Conservation (phyloP, 2,797 vertebrate species). For the Leptatherina wallacei region DNA sequence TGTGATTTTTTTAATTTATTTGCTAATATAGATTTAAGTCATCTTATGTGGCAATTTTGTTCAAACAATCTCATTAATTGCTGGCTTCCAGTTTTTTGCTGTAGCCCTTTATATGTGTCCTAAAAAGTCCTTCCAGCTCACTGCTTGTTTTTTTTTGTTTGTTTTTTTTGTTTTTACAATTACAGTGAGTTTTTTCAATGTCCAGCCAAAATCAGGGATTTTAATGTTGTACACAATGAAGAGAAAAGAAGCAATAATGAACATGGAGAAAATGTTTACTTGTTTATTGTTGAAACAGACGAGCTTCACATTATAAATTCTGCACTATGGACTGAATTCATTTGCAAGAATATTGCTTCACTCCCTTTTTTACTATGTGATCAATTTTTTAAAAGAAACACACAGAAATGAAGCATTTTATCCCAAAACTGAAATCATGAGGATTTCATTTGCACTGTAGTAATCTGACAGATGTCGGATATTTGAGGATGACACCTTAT, state of each 20-base stretch:
- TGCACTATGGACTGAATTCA: slow-evolving; percentile 28
- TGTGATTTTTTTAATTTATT: slow-evolving; percentile 19
- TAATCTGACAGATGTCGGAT: slow-evolving; percentile 11
- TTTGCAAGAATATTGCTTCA: not conserved
- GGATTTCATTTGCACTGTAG: slow-evolving; percentile 23
- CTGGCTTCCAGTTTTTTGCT: not conserved
- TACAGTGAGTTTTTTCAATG: not conserved
- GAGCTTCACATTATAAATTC: slow-evolving; percentile 10
- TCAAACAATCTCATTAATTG: slow-evolving; percentile 3
- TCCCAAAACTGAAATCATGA: slow-evolving; percentile 1
- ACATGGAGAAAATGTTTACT: slow-evolving; percentile 4
- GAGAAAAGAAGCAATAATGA: slow-evolving; percentile 58
- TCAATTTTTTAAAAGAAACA: not conserved
- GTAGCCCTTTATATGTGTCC: not conserved
- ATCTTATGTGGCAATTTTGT: slow-evolving; percentile 7
- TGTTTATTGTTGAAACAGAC: slow-evolving; percentile 14
- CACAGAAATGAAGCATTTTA: not conserved
- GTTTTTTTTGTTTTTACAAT: slow-evolving; percentile 6
- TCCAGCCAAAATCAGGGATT: slow-evolving; percentile 53
- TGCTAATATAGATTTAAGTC: slow-evolving; percentile 6
- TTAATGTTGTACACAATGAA: slow-evolving; percentile 11
- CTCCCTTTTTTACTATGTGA: slow-evolving; percentile 7
- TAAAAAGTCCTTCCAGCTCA: slow-evolving; percentile 16
- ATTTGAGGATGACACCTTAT: slow-evolving; percentile 4
- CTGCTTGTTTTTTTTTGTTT: not conserved